Evolutionary conservation across 2,797 vertebrate genomes (phyloP), one percentile per base, ranked within the genome.

Genomic region (Rhinophrynus dorsalis): DNA sequence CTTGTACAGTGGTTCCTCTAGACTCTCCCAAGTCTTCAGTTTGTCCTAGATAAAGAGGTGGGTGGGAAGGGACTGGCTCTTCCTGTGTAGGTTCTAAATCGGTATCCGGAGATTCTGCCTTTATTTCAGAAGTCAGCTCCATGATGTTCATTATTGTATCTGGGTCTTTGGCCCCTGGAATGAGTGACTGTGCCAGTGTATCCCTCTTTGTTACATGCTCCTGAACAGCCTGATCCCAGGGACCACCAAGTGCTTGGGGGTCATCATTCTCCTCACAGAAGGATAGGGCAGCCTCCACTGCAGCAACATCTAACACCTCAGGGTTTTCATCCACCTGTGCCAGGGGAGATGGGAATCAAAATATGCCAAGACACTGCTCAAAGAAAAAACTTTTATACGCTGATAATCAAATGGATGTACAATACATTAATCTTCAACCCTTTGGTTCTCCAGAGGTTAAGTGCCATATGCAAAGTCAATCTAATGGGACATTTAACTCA

Each of bases 191-290:
- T 2, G 89, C 87, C 51, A 87, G 74, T 15, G 85, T 86, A 63
- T 91, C 90, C 68, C 90, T 87, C 65, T 91, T 91, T 58, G 89
- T 83, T 15, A 84, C 88, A 64, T 91, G 89, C 59, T 88, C 87
- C 61, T 86, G 92, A 74, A 97, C 92, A 57, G 94, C 85, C 47
- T 91, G 81, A 44, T 94, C 94, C 96, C 96, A 98, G 0, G 93
- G 88, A 45, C 89, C 90, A 37, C 92, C 84, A 57, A 97, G 85
- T 24, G 89, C 79, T 74, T 96, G 95, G 64, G 93, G 90, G 23
- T 94, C 95, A 61, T 95, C 92, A 0, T 92, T 94, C 74, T 98
- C 96, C 85, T 97, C 96, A 1, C 96, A 97, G 81, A 98, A 91
- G 23, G 95, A 98, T 37, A 97, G 81, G 54, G 95, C 96, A 35